These are phyloP conservation scores for Nycticorax nycticorax DNA, from an alignment of 2,113 vertebrate genomes.

Conservation along the genomic window DNA sequence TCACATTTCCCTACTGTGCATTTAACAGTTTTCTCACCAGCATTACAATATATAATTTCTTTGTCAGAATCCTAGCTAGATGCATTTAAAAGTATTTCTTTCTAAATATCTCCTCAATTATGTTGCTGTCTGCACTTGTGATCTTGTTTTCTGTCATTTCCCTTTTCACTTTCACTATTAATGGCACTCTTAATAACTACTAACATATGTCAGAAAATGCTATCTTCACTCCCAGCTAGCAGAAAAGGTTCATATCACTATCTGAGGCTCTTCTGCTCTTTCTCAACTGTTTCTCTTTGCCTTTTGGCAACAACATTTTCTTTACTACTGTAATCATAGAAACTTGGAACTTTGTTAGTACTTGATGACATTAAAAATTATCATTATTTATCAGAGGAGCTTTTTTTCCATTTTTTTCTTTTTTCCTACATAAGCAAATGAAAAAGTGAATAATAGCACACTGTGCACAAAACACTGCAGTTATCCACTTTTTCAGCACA, in stretches of 20 bases:
- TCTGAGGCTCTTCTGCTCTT: not conserved
- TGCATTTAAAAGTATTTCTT: not conserved
- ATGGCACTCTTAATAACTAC: not conserved
- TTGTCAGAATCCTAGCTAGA: not conserved
- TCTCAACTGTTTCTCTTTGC: not conserved
- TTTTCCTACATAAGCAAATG: not conserved
- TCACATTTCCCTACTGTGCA: not conserved
- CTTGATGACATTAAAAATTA: not conserved
- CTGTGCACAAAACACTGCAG: not conserved
- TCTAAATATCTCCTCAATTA: not conserved
- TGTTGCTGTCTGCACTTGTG: not conserved
- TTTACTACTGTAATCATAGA: not conserved
- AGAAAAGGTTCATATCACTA: not conserved
- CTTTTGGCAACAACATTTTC: not conserved
- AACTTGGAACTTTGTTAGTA: not conserved
- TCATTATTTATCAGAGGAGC: not conserved
- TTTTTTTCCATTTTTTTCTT: not conserved
- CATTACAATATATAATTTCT: not conserved
- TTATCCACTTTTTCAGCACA: not conserved
- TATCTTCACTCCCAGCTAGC: not conserved
- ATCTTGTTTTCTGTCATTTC: not conserved
- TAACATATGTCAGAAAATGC: not conserved
- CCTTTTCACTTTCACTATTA: not conserved
- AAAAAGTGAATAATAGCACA: not conserved
- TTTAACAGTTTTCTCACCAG: not conserved